These are phyloP conservation scores for Metalampra italica DNA, from an alignment of 2,888 invertebrate species.

Conservation along the genomic window DNA sequence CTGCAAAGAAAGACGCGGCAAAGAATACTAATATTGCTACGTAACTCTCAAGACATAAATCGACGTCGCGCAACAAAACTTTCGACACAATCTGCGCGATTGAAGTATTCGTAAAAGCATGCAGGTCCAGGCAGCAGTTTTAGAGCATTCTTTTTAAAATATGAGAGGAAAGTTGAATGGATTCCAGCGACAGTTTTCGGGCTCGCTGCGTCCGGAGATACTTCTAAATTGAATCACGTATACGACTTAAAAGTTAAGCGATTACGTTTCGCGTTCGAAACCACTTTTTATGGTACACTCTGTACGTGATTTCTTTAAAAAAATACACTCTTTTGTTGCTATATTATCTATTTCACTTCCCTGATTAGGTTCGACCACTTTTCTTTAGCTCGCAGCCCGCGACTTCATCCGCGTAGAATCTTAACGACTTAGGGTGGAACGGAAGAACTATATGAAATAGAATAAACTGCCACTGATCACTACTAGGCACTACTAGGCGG, in stretches of 20 bases:
- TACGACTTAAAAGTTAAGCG: conserved; percentile 76
- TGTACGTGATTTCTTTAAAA: conserved; percentile 64
- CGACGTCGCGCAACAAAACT: conserved; percentile 4
- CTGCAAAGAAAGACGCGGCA: too few species aligned
- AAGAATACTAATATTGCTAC: too few species aligned
- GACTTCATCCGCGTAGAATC: too few species aligned
- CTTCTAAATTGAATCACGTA: conserved; percentile 77
- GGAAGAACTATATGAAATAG: too few species aligned
- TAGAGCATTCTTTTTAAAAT: conserved; percentile 47
- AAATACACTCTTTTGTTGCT: conserved; percentile 49
- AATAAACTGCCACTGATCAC: too few species aligned
- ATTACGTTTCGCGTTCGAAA: conserved; percentile 65
- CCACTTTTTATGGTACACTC: conserved; percentile 66
- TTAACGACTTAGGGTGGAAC: conserved; percentile 26
- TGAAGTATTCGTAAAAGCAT: conserved; percentile 12
- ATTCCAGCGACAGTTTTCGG: conserved; percentile 61
- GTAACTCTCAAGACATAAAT: conserved; percentile 4
- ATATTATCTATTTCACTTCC: conserved; percentile 48
- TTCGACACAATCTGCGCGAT: conserved; percentile 10
- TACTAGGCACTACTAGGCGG: too few species aligned
- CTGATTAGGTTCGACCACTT: conserved; percentile 39
- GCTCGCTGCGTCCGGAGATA: conserved; percentile 47
- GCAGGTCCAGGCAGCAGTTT: conserved; percentile 8
- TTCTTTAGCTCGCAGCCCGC: too few species aligned
- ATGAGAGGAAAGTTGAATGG: conserved; percentile 63